These are phyloP conservation scores for Aphrocallistes beatrix DNA, from an alignment of 37 sponge, comb jelly and placozoan species.

Conservation along the genomic window DNA sequence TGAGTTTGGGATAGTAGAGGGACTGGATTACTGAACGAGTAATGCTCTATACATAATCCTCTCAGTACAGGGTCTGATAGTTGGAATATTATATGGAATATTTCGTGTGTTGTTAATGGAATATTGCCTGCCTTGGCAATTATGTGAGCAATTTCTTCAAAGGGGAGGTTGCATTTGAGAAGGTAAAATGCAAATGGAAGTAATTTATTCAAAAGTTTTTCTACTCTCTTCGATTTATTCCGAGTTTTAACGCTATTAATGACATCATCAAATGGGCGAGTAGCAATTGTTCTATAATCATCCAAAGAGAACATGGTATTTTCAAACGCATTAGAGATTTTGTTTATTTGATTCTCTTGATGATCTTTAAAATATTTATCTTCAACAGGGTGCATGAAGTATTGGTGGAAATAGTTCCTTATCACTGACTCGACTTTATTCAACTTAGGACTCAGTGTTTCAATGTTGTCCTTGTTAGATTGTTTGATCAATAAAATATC, in stretches of 20 bases:
- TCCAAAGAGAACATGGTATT: background rate
- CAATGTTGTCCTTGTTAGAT: background rate
- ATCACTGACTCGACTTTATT: background rate
- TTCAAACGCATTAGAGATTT: background rate
- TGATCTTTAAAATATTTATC: background rate
- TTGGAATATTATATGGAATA: background rate
- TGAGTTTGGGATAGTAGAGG: background rate
- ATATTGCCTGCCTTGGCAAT: background rate
- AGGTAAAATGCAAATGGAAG: background rate
- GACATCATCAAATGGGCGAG: background rate
- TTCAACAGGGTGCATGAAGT: background rate
- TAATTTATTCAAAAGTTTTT: background rate
- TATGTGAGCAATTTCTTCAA: background rate
- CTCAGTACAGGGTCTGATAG: background rate
- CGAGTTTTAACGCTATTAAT: no score
- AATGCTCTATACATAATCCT: background rate
- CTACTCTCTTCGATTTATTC: no score
- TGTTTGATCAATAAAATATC: background rate
- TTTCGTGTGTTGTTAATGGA: background rate
- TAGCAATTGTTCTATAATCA: background rate
- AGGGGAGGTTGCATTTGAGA: background rate
- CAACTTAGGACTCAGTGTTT: background rate
- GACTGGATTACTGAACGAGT: conserved; percentile 16
- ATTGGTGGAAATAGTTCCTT: background rate
- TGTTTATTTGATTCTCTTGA: background rate